Evolutionary conservation across 92 coral and sea anemone species (phyloP).

Genomic region (Galaxea fascicularis): DNA sequence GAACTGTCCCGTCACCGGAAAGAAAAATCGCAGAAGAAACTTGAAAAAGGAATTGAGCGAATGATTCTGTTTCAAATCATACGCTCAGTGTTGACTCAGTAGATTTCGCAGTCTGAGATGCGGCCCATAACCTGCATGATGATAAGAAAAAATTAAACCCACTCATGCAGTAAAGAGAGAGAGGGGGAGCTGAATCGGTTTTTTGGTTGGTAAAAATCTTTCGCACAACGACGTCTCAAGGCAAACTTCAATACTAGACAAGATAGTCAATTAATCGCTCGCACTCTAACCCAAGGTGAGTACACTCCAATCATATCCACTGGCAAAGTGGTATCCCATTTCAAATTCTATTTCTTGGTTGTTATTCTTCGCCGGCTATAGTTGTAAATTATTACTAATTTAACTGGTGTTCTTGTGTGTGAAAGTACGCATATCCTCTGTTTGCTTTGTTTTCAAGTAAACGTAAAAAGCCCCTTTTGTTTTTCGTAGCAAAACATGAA

Average conservation of each 20-base stretch:
- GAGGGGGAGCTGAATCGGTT: too few relatives aligned
- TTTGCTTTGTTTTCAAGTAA: too few relatives aligned
- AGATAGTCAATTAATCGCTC: background rate
- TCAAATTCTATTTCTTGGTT: too few relatives aligned
- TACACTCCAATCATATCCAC: background rate
- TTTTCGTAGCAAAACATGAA: too few relatives aligned
- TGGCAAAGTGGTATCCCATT: too few relatives aligned
- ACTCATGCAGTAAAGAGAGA: background rate
- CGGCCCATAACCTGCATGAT: background rate
- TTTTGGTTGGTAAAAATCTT: background rate
- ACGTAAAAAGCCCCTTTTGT: too few relatives aligned
- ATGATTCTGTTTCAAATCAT: background rate
- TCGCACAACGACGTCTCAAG: background rate
- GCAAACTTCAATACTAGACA: background rate
- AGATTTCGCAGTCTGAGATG: background rate
- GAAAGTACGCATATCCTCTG: too few relatives aligned
- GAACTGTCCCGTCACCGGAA: conserved; percentile 3
- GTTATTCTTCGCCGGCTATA: too few relatives aligned
- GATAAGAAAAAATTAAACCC: background rate
- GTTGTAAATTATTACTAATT: too few relatives aligned
- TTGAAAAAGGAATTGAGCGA: background rate
- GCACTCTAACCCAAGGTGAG: background rate
- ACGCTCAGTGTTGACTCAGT: background rate
- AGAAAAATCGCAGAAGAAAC: background rate
- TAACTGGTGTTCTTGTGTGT: too few relatives aligned